Conservation (phyloP, 2,797 vertebrate genomes). For the Tamandua tetradactyla region DNA sequence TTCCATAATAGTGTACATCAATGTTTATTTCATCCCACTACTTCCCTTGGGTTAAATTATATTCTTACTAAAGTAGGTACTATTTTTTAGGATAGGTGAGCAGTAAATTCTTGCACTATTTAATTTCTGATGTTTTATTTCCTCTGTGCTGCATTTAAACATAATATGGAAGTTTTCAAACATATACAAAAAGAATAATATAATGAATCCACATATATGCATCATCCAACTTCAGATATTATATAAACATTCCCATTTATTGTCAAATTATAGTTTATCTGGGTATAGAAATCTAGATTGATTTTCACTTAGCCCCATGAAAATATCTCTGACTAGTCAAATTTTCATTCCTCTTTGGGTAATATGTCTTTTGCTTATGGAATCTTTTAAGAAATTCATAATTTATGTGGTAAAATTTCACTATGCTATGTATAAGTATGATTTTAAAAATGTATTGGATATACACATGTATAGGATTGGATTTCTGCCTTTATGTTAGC, state of each 20-base stretch:
- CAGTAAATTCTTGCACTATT: neutral
- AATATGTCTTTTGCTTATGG: neutral
- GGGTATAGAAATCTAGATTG: neutral
- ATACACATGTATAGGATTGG: no score
- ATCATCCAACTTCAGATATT: neutral
- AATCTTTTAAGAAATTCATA: neutral
- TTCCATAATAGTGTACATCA: neutral
- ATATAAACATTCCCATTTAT: neutral
- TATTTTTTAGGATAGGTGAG: no score
- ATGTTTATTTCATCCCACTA: neutral
- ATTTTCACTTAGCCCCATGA: neutral
- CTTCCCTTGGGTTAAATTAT: neutral
- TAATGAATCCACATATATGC: neutral
- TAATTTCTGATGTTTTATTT: neutral
- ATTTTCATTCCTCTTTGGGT: neutral
- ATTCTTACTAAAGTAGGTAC: neutral
- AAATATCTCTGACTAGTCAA: neutral
- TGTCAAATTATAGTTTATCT: no score
- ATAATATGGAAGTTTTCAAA: neutral
- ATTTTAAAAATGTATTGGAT: no score
- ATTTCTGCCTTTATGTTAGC: no score
- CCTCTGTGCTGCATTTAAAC: neutral
- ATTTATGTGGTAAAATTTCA: neutral
- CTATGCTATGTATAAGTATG: neutral
- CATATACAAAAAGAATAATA: neutral